Conservation (phyloP, 2,888 invertebrate species). For the Noctua comes region DNA sequence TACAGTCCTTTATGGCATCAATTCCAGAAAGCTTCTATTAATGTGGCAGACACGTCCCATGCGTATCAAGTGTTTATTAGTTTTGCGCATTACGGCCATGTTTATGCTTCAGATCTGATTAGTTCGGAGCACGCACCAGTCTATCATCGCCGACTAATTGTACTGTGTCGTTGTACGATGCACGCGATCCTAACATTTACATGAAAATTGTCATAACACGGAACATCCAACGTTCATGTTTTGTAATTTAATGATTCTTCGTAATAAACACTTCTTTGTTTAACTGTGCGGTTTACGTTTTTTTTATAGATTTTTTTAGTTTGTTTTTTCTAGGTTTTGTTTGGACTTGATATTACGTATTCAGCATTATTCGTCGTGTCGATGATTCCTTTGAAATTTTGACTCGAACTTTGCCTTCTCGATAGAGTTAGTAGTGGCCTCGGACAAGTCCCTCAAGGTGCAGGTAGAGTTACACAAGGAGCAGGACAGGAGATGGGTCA, state of each 20-base stretch:
- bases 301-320: background rate
- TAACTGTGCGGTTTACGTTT: background rate
- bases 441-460: background rate
- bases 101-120: slow-evolving; percentile 61
- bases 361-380: background rate
- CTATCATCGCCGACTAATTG: slow-evolving; percentile 73
- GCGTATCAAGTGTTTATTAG: slow-evolving; percentile 63
- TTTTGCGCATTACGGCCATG: slow-evolving; percentile 55
- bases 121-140: slow-evolving; percentile 73
- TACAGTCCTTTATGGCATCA: slow-evolving; percentile 18
- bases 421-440: background rate
- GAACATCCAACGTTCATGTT: slow-evolving; percentile 61
- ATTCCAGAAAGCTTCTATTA: slow-evolving; percentile 51
- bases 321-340: background rate
- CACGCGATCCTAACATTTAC: slow-evolving; percentile 77
- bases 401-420: background rate
- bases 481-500: background rate
- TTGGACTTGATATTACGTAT: background rate
- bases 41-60: slow-evolving; percentile 37
- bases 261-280: slow-evolving; percentile 61
- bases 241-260: slow-evolving; percentile 64
- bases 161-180: slow-evolving; percentile 62
- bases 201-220: slow-evolving; percentile 72
- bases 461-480: background rate
- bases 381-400: background rate